Conservation (phyloP, 2,113 vertebrate species). For the Myiopsitta monachus region DNA sequence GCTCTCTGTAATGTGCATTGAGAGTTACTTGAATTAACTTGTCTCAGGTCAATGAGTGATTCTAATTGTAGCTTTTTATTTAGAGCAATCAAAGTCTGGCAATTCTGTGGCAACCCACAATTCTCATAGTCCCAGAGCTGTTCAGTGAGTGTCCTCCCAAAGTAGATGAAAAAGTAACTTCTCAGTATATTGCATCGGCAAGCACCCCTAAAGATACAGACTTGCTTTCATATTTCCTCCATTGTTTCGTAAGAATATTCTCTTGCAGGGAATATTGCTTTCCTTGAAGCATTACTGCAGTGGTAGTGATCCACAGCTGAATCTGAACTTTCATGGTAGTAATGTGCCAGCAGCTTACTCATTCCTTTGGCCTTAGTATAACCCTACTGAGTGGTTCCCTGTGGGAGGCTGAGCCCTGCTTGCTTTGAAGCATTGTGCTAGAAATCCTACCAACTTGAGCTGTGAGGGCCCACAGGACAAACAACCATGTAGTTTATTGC, state of each 20-base stretch:
- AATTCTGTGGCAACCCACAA: neutral
- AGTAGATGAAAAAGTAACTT: neutral
- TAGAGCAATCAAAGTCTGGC: neutral
- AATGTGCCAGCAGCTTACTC: conserved; percentile 6
- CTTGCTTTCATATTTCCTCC: neutral
- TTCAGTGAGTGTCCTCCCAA: neutral
- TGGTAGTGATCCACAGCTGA: neutral
- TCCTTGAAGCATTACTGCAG: neutral
- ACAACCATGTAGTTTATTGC: neutral
- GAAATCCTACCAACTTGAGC: neutral
- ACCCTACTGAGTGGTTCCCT: neutral
- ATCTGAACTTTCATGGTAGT: neutral
- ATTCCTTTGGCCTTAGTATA: neutral
- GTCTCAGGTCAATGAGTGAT: neutral
- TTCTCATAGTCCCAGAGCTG: neutral
- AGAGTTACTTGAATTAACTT: neutral
- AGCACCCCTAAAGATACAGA: accelerated
- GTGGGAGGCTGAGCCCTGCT: neutral
- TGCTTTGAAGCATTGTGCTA: neutral
- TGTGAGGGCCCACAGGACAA: neutral
- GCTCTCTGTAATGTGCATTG: neutral
- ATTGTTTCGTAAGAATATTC: neutral
- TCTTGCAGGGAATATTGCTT: neutral
- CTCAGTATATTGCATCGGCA: neutral
- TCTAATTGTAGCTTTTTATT: neutral